phyloP scores from a whole-genome alignment of 2,113 vertebrate genomes.

The Anolis carolinensis region DNA sequence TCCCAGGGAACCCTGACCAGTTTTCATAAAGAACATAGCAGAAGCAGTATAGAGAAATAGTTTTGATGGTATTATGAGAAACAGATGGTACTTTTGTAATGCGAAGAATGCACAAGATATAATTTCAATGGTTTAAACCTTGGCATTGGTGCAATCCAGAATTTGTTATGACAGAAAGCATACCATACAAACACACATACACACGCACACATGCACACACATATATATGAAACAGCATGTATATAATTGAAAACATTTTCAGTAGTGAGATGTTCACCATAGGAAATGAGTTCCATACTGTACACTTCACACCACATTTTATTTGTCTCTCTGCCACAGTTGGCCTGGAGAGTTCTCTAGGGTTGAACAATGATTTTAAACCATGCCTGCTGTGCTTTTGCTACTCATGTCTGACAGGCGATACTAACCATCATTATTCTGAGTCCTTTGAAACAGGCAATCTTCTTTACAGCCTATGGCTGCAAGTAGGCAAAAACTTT shows the following conservation, averaged over 20 bases:
- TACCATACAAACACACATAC: conserved; percentile 17
- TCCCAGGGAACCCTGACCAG: not conserved
- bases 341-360: not conserved
- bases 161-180: conserved; percentile 14
- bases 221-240: conserved; percentile 28
- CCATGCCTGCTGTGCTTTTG: not conserved
- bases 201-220: too few relatives aligned
- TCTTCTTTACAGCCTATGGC: not conserved
- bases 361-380: not conserved
- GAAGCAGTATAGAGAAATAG: not conserved
- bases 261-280: not conserved
- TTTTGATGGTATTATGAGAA: conserved; percentile 21
- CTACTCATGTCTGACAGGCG: not conserved
- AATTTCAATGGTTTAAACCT: conserved; percentile 9
- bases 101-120: not conserved
- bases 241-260: not conserved
- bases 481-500: not conserved
- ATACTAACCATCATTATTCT: not conserved
- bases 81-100: not conserved
- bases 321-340: not conserved
- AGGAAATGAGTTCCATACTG: not conserved
- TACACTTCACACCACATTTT: not conserved
- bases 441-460: not conserved
- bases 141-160: not conserved
- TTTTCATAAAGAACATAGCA: conserved; percentile 33